phyloP scores from a whole-genome alignment of 2,113 vertebrate species.

The Camelus bactrianus region DNA sequence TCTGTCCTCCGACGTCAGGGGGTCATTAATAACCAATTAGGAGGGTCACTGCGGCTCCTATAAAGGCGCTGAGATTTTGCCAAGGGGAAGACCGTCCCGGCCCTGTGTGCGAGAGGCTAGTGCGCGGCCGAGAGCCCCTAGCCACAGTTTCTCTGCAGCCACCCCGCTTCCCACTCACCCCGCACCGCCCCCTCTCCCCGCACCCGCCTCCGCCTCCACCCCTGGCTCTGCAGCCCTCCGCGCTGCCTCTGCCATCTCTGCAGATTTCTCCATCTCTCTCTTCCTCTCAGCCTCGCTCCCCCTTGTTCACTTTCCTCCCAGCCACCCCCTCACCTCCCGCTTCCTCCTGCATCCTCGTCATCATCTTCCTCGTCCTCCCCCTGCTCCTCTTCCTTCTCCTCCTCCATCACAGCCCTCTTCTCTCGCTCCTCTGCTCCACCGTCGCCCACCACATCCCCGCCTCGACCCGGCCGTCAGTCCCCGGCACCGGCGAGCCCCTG shows the following conservation, averaged over 20 bases:
- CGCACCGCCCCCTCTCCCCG: not conserved
- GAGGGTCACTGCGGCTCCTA: conserved; percentile 93
- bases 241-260: conserved; percentile 24
- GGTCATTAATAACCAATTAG: conserved; percentile 99
- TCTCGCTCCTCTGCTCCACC: conserved; percentile 45
- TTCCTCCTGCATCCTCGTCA: not conserved
- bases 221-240: not conserved
- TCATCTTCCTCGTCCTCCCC: not conserved
- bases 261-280: not conserved
- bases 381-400: not conserved
- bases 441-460: not conserved
- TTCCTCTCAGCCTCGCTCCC: not conserved
- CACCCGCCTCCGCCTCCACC: not conserved
- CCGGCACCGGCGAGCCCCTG: conserved; percentile 61
- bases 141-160: not conserved
- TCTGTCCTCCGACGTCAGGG: conserved; percentile 91
- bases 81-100: conserved; percentile 78
- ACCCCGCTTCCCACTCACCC: not conserved
- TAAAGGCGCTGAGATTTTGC: conserved; percentile 89
- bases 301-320: not conserved
- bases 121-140: conserved; percentile 32
- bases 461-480: not conserved
- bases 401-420: not conserved
- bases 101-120: conserved; percentile 61
- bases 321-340: not conserved